These are phyloP conservation scores for Drosophila truncata DNA, from an alignment of 1,140 invertebrate species.

Conservation along the genomic window DNA sequence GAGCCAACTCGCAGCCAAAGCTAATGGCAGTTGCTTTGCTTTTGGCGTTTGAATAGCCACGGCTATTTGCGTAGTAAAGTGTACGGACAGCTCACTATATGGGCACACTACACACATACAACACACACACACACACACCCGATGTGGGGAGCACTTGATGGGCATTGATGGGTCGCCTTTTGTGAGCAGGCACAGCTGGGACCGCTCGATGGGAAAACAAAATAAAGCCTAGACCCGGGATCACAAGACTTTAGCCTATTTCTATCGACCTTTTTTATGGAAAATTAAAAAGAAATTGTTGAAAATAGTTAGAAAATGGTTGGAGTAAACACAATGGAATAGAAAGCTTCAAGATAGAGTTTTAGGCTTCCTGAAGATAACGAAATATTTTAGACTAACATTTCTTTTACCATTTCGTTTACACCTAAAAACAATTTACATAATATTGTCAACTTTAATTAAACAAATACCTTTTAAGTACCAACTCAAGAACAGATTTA, in stretches of 20 bases:
- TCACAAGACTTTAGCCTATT: conserved; percentile 5
- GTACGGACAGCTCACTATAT: conserved; percentile 57
- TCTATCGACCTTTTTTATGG: conserved; percentile 1
- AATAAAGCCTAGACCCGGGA: conserved; percentile 6
- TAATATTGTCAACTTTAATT: conserved; percentile 17
- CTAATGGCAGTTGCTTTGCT: conserved; percentile 77
- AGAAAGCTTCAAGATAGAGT: background rate
- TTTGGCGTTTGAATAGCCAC: conserved; percentile 64
- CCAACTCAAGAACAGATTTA: conserved; percentile 9
- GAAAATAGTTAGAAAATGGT: background rate
- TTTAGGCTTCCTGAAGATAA: background rate
- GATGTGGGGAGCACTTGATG: conserved; percentile 36
- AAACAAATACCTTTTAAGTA: conserved; percentile 5
- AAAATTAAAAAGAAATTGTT: background rate
- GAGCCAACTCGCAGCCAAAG: conserved; percentile 34
- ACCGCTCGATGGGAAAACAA: conserved; percentile 31
- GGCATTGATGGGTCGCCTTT: conserved; percentile 43
- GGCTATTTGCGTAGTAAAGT: conserved; percentile 79
- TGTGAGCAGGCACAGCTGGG: conserved; percentile 35
- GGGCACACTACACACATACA: conserved; percentile 11
- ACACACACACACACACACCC: conserved; percentile 9
- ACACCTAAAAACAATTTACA: background rate
- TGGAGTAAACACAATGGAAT: background rate
- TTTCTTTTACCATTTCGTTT: background rate
- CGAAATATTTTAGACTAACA: background rate